Evolutionary conservation across 2,797 vertebrate species (phyloP).

Genomic region (Gallinago nigripennis): DNA sequence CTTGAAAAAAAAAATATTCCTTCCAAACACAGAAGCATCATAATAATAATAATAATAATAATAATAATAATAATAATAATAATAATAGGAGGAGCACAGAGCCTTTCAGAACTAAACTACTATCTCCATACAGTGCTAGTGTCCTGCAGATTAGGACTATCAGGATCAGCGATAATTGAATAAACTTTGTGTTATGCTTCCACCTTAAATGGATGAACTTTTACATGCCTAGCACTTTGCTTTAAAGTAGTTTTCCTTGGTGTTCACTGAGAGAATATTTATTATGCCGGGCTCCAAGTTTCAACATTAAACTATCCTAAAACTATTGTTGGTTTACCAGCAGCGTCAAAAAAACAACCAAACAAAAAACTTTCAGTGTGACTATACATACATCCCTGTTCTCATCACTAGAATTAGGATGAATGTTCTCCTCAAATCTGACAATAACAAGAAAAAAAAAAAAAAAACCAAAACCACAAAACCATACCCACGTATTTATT

Average conservation of each 20-base stretch:
- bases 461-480: neutral
- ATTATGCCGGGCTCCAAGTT: neutral
- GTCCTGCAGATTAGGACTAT: neutral
- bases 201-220: neutral
- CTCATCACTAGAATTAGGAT: neutral
- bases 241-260: neutral
- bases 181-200: neutral
- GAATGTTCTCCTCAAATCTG: neutral
- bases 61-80: neutral
- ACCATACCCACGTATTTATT: neutral
- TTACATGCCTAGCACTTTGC: neutral
- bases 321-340: neutral
- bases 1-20: neutral
- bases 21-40: neutral
- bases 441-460: neutral
- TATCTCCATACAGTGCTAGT: neutral
- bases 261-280: neutral
- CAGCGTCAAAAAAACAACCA: rapidly evolving
- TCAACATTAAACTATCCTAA: neutral
- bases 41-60: neutral
- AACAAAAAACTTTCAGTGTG: neutral
- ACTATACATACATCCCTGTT: neutral
- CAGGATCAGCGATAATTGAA: neutral
- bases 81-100: neutral
- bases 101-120: neutral